These are phyloP conservation scores for Nycticryphes semicollaris DNA, from an alignment of 2,113 vertebrate genomes.

Conservation along the genomic window DNA sequence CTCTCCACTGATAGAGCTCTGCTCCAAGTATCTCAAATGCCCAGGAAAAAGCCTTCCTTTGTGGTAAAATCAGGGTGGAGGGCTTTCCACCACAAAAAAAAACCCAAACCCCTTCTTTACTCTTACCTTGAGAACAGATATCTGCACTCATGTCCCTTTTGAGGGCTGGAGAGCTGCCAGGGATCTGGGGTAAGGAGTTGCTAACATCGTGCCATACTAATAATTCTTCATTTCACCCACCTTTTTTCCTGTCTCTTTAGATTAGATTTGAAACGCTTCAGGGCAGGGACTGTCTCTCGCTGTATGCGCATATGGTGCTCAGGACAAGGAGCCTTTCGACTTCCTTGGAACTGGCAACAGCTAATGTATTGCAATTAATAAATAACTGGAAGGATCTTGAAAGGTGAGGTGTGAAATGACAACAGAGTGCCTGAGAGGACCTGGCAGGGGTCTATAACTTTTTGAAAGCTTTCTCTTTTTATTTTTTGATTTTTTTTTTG, in stretches of 20 bases:
- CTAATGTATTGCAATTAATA: neutral
- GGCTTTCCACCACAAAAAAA: neutral
- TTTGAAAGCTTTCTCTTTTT: neutral
- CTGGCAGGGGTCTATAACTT: neutral
- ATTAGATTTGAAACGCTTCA: constrained; percentile 44
- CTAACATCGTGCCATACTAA: constrained; percentile 51
- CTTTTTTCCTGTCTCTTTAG: constrained; percentile 54
- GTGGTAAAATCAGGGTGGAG: neutral
- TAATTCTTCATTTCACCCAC: constrained; percentile 57
- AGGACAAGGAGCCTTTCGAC: neutral
- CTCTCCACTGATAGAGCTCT: neutral
- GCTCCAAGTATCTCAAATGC: neutral
- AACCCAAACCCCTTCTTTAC: neutral
- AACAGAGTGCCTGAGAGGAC: neutral
- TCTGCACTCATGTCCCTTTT: constrained; percentile 26
- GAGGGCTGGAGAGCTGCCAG: constrained; percentile 29
- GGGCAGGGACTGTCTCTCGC: constrained; percentile 48
- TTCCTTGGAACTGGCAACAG: constrained; percentile 27
- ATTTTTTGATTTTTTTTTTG: neutral
- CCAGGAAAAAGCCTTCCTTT: neutral
- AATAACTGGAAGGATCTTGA: neutral
- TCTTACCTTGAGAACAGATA: neutral
- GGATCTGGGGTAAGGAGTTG: constrained; percentile 35
- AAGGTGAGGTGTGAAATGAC: neutral
- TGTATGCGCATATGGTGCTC: neutral